Evolutionary conservation across 2,113 vertebrate species (phyloP).

Genomic region (Cebidichthys violaceus): DNA sequence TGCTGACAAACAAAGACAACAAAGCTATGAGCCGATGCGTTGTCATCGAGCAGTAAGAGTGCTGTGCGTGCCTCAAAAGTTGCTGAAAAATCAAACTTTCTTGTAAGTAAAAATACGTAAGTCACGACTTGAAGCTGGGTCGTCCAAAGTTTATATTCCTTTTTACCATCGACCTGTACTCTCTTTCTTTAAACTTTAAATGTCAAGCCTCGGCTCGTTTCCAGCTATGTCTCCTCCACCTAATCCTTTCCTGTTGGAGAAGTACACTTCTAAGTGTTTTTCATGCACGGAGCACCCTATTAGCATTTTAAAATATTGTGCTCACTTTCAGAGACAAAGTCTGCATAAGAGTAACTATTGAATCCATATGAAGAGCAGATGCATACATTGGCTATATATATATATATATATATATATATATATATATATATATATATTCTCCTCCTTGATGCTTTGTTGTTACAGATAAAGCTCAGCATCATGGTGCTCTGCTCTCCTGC

Average conservation of each 20-base stretch:
- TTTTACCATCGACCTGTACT: background rate
- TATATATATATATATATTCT: background rate
- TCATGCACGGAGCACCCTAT: slow-evolving; percentile 5
- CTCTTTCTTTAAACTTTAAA: background rate
- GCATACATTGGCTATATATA: background rate
- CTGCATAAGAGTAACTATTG: slow-evolving; percentile 1
- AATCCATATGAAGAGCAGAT: slow-evolving; percentile 10
- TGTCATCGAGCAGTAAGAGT: background rate
- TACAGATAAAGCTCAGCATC: slow-evolving; percentile 34
- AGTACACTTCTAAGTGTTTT: background rate
- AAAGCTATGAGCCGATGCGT: background rate
- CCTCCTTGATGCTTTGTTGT: slow-evolving; percentile 10
- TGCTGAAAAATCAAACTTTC: background rate
- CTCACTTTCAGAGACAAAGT: slow-evolving; percentile 16
- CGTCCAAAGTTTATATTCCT: slow-evolving; percentile 2
- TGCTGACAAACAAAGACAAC: background rate
- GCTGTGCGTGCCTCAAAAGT: background rate
- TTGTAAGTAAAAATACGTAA: slow-evolving; percentile 9
- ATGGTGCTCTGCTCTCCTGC: background rate
- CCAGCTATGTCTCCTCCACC: slow-evolving; percentile 9
- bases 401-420: too few relatives aligned
- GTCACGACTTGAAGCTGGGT: slow-evolving; percentile 10
- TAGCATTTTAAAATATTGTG: slow-evolving; percentile 38
- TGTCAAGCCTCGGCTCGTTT: slow-evolving; percentile 6
- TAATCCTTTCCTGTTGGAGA: slow-evolving; percentile 2